Base-by-base conservation (phyloP, 2,888 invertebrate species). In the Gandaritis pyraliata region DNA sequence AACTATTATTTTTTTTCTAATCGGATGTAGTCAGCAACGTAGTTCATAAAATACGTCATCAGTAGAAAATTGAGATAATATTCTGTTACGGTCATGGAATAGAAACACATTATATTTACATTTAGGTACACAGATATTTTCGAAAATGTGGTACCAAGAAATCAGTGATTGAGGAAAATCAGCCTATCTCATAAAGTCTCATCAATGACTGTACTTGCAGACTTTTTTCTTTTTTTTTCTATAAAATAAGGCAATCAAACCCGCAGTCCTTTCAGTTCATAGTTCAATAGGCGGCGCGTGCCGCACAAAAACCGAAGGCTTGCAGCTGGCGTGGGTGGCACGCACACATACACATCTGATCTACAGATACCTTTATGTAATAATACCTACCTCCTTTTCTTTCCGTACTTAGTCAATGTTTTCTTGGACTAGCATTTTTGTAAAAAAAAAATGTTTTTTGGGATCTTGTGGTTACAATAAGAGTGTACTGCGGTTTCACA, bases 261-360 rank as follows among this genome's bases (percentile, higher is more conserved):
- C 56, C 60, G 58, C 46, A 47, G 64, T 66, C 70, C 71, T 71
- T 76, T 71, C 61, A 63, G 62, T 59, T 52, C 29, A 48, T 63
- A 61, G 61, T 68, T 68, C 60, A 69, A 71, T 65, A 63, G 69
- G 18, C 80, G 88, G 87, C 90, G 88, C 90, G 90, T 89, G 90
- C 90, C 65, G 71, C 69, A 52, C 59, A 72, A 73, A 89, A 85
- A 88, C 88, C 72, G 71, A 77, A 81, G 80, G 77, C 76, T 68
- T 68, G 83, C 90, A 90, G 90, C 89, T 89, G 89, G 83, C 86
- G 88, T 86, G 80, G 88, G 86, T 73, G 87, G 50, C 74, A 75
- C 75, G 71, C 81, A 76, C 68, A 76, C 66, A 72, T 67, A 74
- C 63, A 61, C 15, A 54, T 58, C 50, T 61, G 50, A 56, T 59